Conservation (phyloP, 2,797 vertebrate species). For the Macroramphosus scolopax region DNA sequence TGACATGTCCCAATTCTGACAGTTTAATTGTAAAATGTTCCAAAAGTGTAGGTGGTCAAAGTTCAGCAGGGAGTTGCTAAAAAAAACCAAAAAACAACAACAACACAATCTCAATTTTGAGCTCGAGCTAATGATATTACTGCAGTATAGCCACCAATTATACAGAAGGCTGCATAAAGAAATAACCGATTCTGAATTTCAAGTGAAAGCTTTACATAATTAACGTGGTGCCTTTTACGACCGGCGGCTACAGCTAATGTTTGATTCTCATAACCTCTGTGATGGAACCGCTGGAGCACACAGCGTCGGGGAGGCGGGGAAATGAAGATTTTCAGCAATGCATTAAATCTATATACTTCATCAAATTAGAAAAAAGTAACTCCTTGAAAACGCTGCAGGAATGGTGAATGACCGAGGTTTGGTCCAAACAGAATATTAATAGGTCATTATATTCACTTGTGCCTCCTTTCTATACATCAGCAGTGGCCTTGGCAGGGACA, state of each 20-base stretch:
- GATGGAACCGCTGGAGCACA: conserved; percentile 55
- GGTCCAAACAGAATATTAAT: conserved; percentile 60
- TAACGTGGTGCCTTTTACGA: conserved; percentile 59
- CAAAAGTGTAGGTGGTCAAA: conserved; percentile 32
- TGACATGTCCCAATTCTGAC: conserved; percentile 22
- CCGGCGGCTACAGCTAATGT: conserved; percentile 54
- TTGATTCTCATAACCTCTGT: conserved; percentile 57
- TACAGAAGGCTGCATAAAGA: conserved; percentile 17
- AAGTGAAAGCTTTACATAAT: conserved; percentile 60
- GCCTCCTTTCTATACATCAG: conserved; percentile 29
- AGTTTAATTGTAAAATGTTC: conserved; percentile 42
- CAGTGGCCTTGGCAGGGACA: conserved; percentile 7
- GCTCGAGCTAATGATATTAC: conserved; percentile 19
- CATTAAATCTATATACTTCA: conserved; percentile 74
- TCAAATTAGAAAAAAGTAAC: conserved; percentile 63
- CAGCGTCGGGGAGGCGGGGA: conserved; percentile 37
- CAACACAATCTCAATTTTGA: conserved; percentile 18
- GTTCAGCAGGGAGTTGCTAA: conserved; percentile 24
- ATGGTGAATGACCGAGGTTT: conserved; percentile 39
- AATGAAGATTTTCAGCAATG: conserved; percentile 70
- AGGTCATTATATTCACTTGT: conserved; percentile 40
- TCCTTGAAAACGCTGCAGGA: conserved; percentile 53
- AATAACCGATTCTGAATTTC: conserved; percentile 44
- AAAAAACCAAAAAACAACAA: no score
- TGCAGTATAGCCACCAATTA: conserved; percentile 30